These are phyloP conservation scores for Masticophis lateralis DNA, from an alignment of 2,797 vertebrate genomes.

Conservation along the genomic window DNA sequence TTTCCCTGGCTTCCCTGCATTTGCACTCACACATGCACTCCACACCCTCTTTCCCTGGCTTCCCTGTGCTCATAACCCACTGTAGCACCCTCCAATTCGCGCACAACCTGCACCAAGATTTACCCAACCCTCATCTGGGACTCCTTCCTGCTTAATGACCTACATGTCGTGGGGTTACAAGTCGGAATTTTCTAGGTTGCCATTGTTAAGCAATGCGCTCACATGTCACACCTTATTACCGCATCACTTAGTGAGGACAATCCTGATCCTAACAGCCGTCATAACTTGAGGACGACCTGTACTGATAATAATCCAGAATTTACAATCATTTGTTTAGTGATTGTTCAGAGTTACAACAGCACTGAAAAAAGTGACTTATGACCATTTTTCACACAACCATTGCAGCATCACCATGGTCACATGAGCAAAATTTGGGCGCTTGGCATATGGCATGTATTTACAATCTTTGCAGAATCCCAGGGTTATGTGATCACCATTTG, in stretches of 20 bases:
- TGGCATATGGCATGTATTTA: background rate
- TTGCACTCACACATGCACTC: background rate
- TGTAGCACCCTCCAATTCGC: background rate
- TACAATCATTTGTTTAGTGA: background rate
- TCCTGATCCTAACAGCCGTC: background rate
- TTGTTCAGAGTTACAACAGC: background rate
- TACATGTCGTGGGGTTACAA: background rate
- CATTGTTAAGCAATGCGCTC: background rate
- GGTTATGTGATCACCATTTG: background rate
- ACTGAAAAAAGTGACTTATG: background rate
- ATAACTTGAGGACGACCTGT: background rate
- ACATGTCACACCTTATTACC: background rate
- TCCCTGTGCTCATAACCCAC: background rate
- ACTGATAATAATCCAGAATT: background rate
- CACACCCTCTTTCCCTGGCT: background rate
- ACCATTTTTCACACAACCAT: background rate
- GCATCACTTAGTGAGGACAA: background rate
- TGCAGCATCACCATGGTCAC: background rate
- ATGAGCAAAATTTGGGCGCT: background rate
- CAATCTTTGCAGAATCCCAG: background rate
- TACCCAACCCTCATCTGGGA: background rate
- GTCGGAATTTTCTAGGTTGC: background rate
- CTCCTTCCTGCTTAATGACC: background rate
- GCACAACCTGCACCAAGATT: background rate
- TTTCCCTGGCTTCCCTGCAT: background rate